A percentile compares a stretch with the other conserved stretches of the same genome.
These are phyloP conservation scores for Scotopteryx bipunctaria DNA, from an alignment of 2,888 invertebrate genomes.

Conservation along the genomic window DNA sequence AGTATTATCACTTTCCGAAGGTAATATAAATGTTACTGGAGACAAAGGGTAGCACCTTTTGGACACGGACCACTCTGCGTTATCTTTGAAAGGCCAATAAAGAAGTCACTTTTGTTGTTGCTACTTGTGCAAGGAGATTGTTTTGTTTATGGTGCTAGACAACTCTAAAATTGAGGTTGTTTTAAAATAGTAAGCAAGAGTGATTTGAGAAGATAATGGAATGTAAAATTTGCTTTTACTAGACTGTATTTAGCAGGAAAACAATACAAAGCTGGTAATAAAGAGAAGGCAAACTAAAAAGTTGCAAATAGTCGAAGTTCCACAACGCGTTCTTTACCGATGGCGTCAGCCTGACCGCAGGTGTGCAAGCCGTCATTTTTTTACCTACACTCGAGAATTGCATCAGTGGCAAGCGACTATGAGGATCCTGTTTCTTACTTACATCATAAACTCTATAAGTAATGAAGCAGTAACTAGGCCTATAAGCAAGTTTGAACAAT, in stretches of 20 bases:
- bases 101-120: slow-evolving; percentile 68
- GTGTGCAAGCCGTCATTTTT: slow-evolving; percentile 50
- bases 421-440: slow-evolving; percentile 29
- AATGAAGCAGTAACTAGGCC: too few relatives aligned
- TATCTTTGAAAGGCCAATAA: slow-evolving; percentile 72
- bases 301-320: slow-evolving; percentile 30
- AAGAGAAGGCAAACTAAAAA: slow-evolving; percentile 11
- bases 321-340: slow-evolving; percentile 46
- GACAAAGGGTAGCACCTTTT: slow-evolving; percentile 67
- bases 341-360: slow-evolving; percentile 59
- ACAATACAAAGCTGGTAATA: too few relatives aligned
- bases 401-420: slow-evolving; percentile 35
- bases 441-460: too few relatives aligned
- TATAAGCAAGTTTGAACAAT: slow-evolving; percentile 9
- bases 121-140: slow-evolving; percentile 59
- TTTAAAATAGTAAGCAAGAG: slow-evolving; percentile 28
- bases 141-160: slow-evolving; percentile 28
- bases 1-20: slow-evolving; percentile 17
- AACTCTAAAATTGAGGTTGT: slow-evolving; percentile 21
- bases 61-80: slow-evolving; percentile 56
- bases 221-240: too few relatives aligned
- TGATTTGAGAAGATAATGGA: slow-evolving; percentile 10
- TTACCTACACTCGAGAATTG: slow-evolving; percentile 48
- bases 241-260: too few relatives aligned
- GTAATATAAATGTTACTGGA: slow-evolving; percentile 41